Evolutionary conservation across 2,113 vertebrate species (phyloP).

Genomic region (Cichladusa arquata): DNA sequence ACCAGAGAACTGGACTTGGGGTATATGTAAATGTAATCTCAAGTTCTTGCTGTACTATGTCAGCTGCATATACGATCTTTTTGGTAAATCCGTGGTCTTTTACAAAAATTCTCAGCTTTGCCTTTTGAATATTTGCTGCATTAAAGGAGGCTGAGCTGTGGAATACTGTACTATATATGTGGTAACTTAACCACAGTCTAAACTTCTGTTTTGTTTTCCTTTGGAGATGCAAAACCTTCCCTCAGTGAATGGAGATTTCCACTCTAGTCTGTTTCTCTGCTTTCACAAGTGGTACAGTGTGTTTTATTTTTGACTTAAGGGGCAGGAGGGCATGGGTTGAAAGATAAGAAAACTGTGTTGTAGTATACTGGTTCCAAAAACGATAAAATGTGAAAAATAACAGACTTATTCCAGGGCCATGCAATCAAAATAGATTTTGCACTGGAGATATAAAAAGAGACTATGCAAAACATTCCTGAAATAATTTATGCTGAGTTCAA

Average conservation of each 20-base stretch:
- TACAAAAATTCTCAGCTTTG: not conserved
- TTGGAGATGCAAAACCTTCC: not conserved
- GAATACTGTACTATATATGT: not conserved
- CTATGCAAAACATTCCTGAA: constrained; percentile 59
- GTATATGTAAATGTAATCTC: not conserved
- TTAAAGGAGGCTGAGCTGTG: not conserved
- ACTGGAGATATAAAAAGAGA: constrained; percentile 53
- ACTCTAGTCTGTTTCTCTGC: not conserved
- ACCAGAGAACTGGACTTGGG: not conserved
- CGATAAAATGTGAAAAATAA: constrained; percentile 63
- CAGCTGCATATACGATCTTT: not conserved
- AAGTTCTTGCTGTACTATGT: not conserved
- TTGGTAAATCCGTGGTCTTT: not conserved
- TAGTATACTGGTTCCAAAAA: constrained; percentile 23
- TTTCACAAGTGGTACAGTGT: constrained; percentile 27
- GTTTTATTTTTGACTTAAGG: constrained; percentile 35
- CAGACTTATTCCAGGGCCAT: constrained; percentile 23
- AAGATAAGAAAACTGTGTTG: constrained; percentile 34
- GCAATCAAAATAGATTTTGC: constrained; percentile 58
- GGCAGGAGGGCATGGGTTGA: not conserved
- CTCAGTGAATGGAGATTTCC: constrained; percentile 37
- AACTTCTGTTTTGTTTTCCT: not conserved
- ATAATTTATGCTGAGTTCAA: constrained; percentile 66
- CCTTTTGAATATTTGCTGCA: not conserved
- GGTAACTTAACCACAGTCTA: not conserved